Evolutionary conservation across 2,888 invertebrate species (phyloP).

Genomic region (Hololepta plana): DNA sequence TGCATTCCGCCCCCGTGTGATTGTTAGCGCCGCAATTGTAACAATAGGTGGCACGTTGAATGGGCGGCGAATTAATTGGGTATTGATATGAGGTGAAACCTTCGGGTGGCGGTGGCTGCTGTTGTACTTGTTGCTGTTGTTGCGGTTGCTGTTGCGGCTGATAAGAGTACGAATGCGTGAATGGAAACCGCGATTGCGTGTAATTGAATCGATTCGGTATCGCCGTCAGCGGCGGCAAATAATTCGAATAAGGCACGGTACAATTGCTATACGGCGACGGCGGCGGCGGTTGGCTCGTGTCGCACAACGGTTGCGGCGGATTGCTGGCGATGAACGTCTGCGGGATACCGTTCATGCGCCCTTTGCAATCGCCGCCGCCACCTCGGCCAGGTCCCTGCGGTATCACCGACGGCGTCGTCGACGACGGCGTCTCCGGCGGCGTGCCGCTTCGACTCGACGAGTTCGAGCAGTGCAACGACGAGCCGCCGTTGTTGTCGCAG

Average conservation of each 20-base stretch:
- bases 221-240: conserved; percentile 21
- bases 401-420: conserved; percentile 24
- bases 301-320: conserved; percentile 15
- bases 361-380: conserved; percentile 20
- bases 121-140: conserved; percentile 8
- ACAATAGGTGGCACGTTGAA: conserved; percentile 31
- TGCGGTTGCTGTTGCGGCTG: conserved; percentile 2
- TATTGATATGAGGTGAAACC: no score
- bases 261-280: conserved; percentile 23
- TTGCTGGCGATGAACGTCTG: conserved; percentile 14
- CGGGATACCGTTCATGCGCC: conserved; percentile 17
- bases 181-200: no score
- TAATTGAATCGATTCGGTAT: conserved; percentile 19
- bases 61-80: no score
- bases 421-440: conserved; percentile 39
- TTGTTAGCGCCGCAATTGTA: conserved; percentile 82
- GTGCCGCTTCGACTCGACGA: conserved; percentile 34
- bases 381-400: conserved; percentile 18
- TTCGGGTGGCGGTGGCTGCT: background rate
- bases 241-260: conserved; percentile 33
- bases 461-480: conserved; percentile 32
- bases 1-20: conserved; percentile 74
- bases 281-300: conserved; percentile 24
- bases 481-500: no score
- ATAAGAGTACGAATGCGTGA: conserved; percentile 8